Conservation (phyloP, 2,888 invertebrate species). For the Barypeithes pellucidus region DNA sequence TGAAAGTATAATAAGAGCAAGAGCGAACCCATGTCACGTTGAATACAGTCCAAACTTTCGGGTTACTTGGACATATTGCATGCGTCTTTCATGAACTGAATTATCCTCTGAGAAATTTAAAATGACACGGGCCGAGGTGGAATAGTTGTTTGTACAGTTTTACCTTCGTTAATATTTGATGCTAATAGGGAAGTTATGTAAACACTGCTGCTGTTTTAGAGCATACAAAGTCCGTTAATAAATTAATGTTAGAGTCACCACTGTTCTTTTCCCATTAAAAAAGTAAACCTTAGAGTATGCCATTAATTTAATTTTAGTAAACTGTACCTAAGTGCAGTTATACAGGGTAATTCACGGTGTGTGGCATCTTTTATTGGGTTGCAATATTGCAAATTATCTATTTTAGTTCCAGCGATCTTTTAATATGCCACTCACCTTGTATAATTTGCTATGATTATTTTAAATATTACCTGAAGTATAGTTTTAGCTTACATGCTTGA, state of each 20-base stretch:
- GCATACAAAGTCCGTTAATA: constrained; percentile 36
- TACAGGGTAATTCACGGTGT: no score
- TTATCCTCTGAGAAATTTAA: constrained; percentile 54
- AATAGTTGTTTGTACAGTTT: constrained; percentile 53
- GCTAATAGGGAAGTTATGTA: constrained; percentile 54
- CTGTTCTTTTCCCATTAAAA: no score
- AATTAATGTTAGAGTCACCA: constrained; percentile 31
- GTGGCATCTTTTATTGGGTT: no score
- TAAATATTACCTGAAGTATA: no score
- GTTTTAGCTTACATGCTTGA: no score
- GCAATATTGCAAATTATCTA: no score
- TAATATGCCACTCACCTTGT: no score
- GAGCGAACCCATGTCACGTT: constrained; percentile 47
- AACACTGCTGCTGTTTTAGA: constrained; percentile 41
- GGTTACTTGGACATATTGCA: constrained; percentile 49
- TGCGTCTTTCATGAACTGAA: constrained; percentile 54
- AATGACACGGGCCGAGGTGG: constrained; percentile 50
- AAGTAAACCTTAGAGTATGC: no score
- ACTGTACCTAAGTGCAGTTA: no score
- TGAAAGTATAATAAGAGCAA: constrained; percentile 36
- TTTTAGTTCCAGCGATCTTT: no score
- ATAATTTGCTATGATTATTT: no score
- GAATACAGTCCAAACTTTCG: constrained; percentile 40
- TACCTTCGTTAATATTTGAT: constrained; percentile 53
- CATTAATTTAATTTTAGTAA: no score